Percentiles rank a stretch among this genome's conserved stretches.
Conservation (phyloP, 1,140 invertebrate genomes). For the Orius insidiosus region DNA sequence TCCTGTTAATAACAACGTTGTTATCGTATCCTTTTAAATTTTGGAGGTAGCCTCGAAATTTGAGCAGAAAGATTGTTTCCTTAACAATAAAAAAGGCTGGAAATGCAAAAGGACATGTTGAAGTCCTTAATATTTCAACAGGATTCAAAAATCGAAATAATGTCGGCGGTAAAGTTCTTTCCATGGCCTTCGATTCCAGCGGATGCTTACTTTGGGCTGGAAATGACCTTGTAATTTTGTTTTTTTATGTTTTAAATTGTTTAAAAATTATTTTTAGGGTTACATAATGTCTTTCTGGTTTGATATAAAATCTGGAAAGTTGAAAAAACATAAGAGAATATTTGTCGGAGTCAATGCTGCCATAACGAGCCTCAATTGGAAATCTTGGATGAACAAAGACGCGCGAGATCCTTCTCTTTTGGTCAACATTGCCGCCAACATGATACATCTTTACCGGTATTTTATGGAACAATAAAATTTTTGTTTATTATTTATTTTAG, state of each 20-base stretch:
- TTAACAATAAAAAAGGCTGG: slow-evolving; percentile 37
- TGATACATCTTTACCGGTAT: slow-evolving; percentile 45
- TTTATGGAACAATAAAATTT: slow-evolving; percentile 2
- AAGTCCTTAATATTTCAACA: slow-evolving; percentile 71
- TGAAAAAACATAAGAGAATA: slow-evolving; percentile 51
- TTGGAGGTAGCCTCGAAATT: not conserved
- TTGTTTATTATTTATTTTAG: slow-evolving; percentile 28
- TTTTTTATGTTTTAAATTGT: not conserved
- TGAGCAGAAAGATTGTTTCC: not conserved
- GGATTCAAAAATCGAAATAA: slow-evolving; percentile 61
- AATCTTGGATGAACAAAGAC: slow-evolving; percentile 65
- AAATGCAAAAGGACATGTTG: slow-evolving; percentile 55
- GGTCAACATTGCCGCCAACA: slow-evolving; percentile 59
- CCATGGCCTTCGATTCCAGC: slow-evolving; percentile 59
- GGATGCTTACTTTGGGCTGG: slow-evolving; percentile 68
- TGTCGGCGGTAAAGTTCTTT: slow-evolving; percentile 53
- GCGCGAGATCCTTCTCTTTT: slow-evolving; percentile 57
- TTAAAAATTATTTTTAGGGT: slow-evolving; percentile 26
- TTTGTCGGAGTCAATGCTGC: slow-evolving; percentile 37
- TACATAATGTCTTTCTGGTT: slow-evolving; percentile 50
- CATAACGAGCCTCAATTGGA: slow-evolving; percentile 58
- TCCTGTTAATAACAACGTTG: slow-evolving; percentile 75
- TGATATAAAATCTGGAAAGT: slow-evolving; percentile 48
- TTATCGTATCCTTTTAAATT: slow-evolving; percentile 50
- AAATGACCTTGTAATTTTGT: slow-evolving; percentile 46